These are phyloP conservation scores for Axinella damicornis DNA, from an alignment of 37 sponge, comb jelly and placozoan genomes.

Conservation along the genomic window DNA sequence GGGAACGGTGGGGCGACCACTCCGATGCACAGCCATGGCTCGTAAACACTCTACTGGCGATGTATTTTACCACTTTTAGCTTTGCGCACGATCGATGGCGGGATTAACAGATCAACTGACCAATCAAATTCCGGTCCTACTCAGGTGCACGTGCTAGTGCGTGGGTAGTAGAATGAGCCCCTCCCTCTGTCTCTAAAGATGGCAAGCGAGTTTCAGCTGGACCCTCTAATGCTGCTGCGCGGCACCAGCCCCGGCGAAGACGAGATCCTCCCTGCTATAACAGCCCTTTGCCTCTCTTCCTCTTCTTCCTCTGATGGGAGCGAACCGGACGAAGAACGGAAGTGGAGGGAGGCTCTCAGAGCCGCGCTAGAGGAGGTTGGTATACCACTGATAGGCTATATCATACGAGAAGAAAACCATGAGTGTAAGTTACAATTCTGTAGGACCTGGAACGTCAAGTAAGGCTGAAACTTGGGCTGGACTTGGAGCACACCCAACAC, in stretches of 20 bases:
- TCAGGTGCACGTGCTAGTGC: too few relatives aligned
- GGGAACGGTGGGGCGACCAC: background rate
- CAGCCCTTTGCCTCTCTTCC: background rate
- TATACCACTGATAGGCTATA: too few relatives aligned
- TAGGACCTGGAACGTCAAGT: conserved; percentile 46
- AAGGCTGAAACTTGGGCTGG: conserved; percentile 8
- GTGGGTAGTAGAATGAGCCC: background rate
- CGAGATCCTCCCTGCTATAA: background rate
- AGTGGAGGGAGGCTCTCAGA: conserved; percentile 26
- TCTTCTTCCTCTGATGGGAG: background rate
- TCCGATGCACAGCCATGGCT: too few relatives aligned
- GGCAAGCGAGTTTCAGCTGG: background rate
- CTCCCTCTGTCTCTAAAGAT: background rate
- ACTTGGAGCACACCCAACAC: background rate
- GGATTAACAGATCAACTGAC: too few relatives aligned
- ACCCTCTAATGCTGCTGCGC: background rate
- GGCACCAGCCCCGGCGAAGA: background rate
- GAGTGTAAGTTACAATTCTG: background rate
- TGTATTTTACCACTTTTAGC: too few relatives aligned
- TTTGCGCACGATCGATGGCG: too few relatives aligned
- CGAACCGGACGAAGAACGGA: background rate
- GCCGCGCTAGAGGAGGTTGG: conserved; percentile 15
- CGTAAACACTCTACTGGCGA: too few relatives aligned
- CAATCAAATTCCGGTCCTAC: too few relatives aligned
- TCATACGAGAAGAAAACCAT: too few relatives aligned